Percentiles rank a stretch among this genome's conserved stretches.
These are phyloP conservation scores for Neosilurus mollespiculum DNA, from an alignment of 2,797 vertebrate genomes.

Conservation along the genomic window DNA sequence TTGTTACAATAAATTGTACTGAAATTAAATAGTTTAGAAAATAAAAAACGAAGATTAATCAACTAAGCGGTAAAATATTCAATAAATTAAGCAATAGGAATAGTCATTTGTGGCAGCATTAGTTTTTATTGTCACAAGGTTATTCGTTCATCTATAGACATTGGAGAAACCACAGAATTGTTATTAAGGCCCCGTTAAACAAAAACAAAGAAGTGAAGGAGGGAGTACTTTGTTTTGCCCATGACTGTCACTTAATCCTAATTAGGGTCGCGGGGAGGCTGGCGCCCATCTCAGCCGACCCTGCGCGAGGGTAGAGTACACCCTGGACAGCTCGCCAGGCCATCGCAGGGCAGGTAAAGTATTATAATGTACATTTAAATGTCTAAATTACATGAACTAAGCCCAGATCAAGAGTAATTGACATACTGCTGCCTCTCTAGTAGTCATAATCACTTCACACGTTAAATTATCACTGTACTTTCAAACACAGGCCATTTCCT, in stretches of 20 bases:
- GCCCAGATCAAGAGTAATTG: conserved; percentile 52
- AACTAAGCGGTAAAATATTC: too few relatives aligned
- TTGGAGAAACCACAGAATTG: neutral
- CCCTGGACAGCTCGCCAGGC: too few relatives aligned
- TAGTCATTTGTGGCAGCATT: too few relatives aligned
- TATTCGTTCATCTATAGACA: neutral
- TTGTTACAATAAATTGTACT: too few relatives aligned
- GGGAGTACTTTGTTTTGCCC: neutral
- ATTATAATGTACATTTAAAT: conserved; percentile 49
- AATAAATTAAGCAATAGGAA: too few relatives aligned
- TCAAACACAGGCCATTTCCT: conserved; percentile 43
- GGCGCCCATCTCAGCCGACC: too few relatives aligned
- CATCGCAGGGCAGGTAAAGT: conserved; percentile 46
- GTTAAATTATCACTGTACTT: conserved; percentile 23
- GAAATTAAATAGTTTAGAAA: too few relatives aligned
- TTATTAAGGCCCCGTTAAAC: neutral
- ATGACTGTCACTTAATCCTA: conserved; percentile 15
- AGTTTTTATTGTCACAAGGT: neutral
- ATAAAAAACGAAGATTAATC: too few relatives aligned
- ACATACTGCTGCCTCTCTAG: conserved; percentile 44
- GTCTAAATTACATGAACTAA: conserved; percentile 51
- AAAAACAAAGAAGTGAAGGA: neutral
- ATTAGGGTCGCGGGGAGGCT: too few relatives aligned
- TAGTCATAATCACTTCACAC: conserved; percentile 49
- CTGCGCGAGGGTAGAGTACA: too few relatives aligned